Evolutionary conservation across 2,888 invertebrate species (phyloP).

Genomic region (Cerastis rubricosa): DNA sequence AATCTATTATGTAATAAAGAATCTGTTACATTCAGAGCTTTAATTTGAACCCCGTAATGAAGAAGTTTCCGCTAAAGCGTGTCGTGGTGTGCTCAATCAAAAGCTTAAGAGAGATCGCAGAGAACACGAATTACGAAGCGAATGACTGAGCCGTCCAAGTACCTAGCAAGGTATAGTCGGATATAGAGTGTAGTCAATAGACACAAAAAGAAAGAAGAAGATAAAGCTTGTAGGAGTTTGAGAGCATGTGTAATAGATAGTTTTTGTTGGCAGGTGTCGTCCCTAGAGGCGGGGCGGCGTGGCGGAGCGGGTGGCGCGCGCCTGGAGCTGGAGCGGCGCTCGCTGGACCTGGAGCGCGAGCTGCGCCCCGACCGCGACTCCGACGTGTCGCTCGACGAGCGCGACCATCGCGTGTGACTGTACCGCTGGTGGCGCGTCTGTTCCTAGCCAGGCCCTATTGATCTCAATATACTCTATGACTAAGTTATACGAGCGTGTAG

Average conservation of each 20-base stretch:
- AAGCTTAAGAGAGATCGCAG: background rate
- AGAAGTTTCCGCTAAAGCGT: background rate
- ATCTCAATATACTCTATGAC: constrained; percentile 89
- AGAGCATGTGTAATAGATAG: background rate
- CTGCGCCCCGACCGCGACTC: constrained; percentile 85
- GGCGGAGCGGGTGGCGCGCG: constrained; percentile 76
- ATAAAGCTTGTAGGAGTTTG: background rate
- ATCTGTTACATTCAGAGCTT: background rate
- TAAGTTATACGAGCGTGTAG: constrained; percentile 86
- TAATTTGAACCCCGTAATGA: background rate
- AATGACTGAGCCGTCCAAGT: background rate
- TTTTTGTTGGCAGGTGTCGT: constrained; percentile 80
- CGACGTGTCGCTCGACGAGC: constrained; percentile 87
- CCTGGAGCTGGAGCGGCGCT: constrained; percentile 87
- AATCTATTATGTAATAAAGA: background rate
- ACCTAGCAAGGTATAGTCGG: background rate
- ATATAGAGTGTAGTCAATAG: background rate
- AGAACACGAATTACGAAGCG: background rate
- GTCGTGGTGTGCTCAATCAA: background rate
- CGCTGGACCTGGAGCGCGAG: constrained; percentile 89
- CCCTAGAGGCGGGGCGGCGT: constrained; percentile 83
- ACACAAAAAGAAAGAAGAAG: background rate
- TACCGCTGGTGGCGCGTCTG: constrained; percentile 1
- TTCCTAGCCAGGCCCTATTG: constrained; percentile 72
- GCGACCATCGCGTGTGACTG: constrained; percentile 85